Evolutionary conservation across 1,140 invertebrate genomes (phyloP).

Genomic region (Hypsibius dujardini): DNA sequence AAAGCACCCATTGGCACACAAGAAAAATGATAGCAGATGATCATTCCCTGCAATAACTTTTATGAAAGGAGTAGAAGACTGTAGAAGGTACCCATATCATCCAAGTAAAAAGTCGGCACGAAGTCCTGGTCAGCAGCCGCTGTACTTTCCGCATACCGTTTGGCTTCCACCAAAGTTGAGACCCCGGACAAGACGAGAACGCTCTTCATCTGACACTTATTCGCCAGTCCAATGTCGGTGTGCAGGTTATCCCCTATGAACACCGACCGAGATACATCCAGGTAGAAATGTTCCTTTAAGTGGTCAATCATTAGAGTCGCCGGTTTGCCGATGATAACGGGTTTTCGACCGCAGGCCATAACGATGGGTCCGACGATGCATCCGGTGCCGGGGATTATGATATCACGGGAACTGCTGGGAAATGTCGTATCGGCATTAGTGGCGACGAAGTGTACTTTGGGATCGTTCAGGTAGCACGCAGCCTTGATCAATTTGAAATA

Average conservation of each 20-base stretch:
- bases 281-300: slow-evolving; percentile 24
- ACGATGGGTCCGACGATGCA: slow-evolving; percentile 62
- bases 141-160: background rate
- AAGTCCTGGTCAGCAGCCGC: background rate
- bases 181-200: background rate
- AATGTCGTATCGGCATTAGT: slow-evolving; percentile 80
- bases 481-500: slow-evolving; percentile 79
- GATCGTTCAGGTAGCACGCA: slow-evolving; percentile 57
- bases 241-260: slow-evolving; percentile 19
- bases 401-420: slow-evolving; percentile 32
- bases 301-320: slow-evolving; percentile 42
- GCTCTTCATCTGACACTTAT: background rate
- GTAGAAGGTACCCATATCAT: background rate
- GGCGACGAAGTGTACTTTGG: slow-evolving; percentile 60
- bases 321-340: slow-evolving; percentile 71
- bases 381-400: slow-evolving; percentile 46
- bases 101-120: background rate
- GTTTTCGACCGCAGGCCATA: slow-evolving; percentile 55
- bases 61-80: too few species aligned
- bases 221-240: slow-evolving; percentile 18
- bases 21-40: too few species aligned
- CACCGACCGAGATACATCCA: slow-evolving; percentile 27
- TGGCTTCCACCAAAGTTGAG: background rate
- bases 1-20: too few species aligned
- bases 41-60: too few species aligned